Evolutionary conservation across 2,888 invertebrate genomes (phyloP).

Genomic region (Clostera curtula): DNA sequence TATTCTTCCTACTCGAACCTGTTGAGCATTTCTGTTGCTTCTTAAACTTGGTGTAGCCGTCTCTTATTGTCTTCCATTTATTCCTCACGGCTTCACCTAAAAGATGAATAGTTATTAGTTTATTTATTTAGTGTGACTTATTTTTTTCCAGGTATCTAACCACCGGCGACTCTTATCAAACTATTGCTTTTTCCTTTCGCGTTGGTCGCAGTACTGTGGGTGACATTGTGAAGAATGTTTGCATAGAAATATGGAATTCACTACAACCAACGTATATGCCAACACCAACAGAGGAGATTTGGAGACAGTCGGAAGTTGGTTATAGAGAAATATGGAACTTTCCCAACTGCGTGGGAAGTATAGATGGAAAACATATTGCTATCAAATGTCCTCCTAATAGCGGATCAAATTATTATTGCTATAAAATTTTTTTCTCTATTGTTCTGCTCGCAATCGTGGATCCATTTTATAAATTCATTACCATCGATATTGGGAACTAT

Average conservation of each 20-base stretch:
- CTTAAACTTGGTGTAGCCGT: constrained; percentile 31
- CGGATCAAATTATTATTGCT: constrained; percentile 6
- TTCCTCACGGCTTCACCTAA: constrained; percentile 26
- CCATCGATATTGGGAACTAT: constrained; percentile 2
- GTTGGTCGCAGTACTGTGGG: constrained; percentile 7
- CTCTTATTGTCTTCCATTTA: constrained; percentile 35
- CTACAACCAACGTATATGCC: constrained; percentile 9
- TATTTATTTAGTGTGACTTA: too few relatives aligned
- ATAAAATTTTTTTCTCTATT: constrained; percentile 3
- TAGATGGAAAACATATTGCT: constrained; percentile 14
- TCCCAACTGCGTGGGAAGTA: constrained; percentile 12
- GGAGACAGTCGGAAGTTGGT: constrained; percentile 6
- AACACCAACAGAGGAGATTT: constrained; percentile 6
- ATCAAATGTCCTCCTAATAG: constrained; percentile 8
- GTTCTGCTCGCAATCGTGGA: constrained; percentile 3
- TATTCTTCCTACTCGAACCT: constrained; percentile 17
- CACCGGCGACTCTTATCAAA: constrained; percentile 6
- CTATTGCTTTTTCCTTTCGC: constrained; percentile 5
- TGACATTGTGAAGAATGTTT: constrained; percentile 6
- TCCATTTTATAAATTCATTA: constrained; percentile 2
- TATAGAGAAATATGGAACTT: constrained; percentile 11
- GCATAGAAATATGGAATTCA: constrained; percentile 8
- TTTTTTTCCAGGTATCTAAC: constrained; percentile 7
- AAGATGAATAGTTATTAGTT: constrained; percentile 5
- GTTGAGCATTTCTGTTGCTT: constrained; percentile 16